A percentile compares a stretch with the other conserved stretches of the same genome.
These are phyloP conservation scores for Lasioglossum zephyrum DNA, from an alignment of 2,888 invertebrate genomes.

Conservation along the genomic window DNA sequence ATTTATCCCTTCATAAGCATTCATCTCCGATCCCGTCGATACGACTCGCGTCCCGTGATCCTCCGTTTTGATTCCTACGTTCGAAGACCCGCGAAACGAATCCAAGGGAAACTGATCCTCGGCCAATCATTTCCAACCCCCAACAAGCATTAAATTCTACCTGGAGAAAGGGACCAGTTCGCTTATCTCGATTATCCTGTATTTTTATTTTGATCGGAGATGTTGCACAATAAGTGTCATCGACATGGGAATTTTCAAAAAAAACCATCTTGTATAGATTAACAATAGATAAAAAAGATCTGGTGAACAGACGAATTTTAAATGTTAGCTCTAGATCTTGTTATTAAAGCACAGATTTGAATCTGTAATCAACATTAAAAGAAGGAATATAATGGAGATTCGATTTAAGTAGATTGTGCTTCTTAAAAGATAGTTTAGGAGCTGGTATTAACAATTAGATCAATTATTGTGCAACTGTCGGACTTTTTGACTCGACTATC, in stretches of 20 bases:
- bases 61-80: not conserved
- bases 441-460: not conserved
- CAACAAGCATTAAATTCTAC: constrained; percentile 17
- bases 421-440: not conserved
- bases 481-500: not conserved
- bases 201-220: not conserved
- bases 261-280: not conserved
- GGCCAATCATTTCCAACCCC: constrained; percentile 11
- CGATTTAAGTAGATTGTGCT: too few relatives aligned
- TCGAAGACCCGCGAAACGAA: constrained; percentile 18
- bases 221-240: constrained; percentile 9
- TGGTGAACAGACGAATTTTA: not conserved
- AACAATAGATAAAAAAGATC: not conserved
- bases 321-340: not conserved
- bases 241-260: not conserved
- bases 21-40: not conserved
- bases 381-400: not conserved
- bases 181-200: not conserved
- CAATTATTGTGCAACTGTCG: constrained; percentile 1
- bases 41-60: not conserved
- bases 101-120: constrained; percentile 30
- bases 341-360: not conserved
- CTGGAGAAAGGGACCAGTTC: not conserved
- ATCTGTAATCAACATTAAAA: not conserved
- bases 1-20: constrained; percentile 11